phyloP scores from a whole-genome alignment of 2,888 invertebrate genomes.

The Hetaerina titia region DNA sequence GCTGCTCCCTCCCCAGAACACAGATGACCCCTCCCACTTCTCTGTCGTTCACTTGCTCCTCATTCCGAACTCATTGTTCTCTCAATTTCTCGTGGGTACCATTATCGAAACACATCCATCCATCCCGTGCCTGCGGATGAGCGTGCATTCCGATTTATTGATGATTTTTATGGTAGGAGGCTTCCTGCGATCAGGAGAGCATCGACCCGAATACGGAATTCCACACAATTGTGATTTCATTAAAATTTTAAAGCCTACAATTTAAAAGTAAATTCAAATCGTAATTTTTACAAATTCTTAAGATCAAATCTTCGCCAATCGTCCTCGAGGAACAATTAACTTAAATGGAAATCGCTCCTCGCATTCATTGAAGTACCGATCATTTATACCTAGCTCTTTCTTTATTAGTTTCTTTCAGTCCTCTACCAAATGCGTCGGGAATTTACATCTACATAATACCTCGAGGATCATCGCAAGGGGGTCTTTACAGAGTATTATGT shows the following conservation, averaged over 20 bases:
- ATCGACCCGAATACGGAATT: neutral
- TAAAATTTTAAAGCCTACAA: neutral
- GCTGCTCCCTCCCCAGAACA: neutral
- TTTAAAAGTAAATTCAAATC: too few relatives aligned
- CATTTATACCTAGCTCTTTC: too few relatives aligned
- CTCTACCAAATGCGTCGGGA: too few relatives aligned
- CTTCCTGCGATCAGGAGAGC: neutral
- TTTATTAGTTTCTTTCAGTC: too few relatives aligned
- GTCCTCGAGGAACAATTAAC: neutral
- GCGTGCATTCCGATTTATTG: slow-evolving; percentile 9
- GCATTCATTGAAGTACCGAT: too few relatives aligned
- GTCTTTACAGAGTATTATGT: neutral
- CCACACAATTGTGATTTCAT: neutral
- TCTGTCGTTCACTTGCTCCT: neutral
- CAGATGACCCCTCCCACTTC: neutral
- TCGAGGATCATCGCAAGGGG: neutral
- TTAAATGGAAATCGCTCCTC: too few relatives aligned
- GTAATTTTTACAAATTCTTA: too few relatives aligned
- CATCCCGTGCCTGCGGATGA: neutral
- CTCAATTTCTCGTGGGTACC: slow-evolving; percentile 39
- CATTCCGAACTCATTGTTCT: slow-evolving; percentile 41
- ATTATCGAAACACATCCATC: slow-evolving; percentile 2
- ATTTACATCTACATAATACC: too few relatives aligned
- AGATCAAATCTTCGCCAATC: too few relatives aligned
- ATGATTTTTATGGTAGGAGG: neutral